Base-by-base conservation (phyloP, 2,888 invertebrate genomes). In the Nymphalis urticae region DNA sequence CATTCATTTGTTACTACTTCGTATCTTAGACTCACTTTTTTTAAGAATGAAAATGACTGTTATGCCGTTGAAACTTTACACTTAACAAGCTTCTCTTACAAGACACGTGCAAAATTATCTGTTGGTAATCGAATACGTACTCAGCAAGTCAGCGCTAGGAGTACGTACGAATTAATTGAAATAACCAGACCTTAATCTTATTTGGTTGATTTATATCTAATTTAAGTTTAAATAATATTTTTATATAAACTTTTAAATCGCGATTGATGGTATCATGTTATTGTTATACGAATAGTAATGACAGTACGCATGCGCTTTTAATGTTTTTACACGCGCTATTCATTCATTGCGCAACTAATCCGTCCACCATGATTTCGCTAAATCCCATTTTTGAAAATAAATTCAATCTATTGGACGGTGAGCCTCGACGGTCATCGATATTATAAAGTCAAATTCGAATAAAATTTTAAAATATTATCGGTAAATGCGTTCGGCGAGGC, bases 371-470 rank as follows among this genome's bases (percentile, higher is more conserved):
- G 79, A 80, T 80, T 77, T 68, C 73, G 74, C 78, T 78, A 76
- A 77, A 75, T 82, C 81, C 79, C 80, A 81, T 85, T 87, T 83
- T 80, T 80, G 85, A 86, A 86, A 88, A 89, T 87, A n/a, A n/a
- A 88, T 88, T 85, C 83, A 82, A 80, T 75, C 79, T 76, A 82
- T 79, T 79, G 79, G 83, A 82, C 79, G 77, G 79, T 78, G 81
- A 84, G 79, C 82, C 83, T 84, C 82, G 81, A 78, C 83, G 82
- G 83, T 76, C 79, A 84, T 82, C 81, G 77, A 80, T 81, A 90
- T 92, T 91, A 90, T 88, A 92, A 91, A 92, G 87, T 92, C 89
- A 90, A 91, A 92, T 92, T 85, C 69, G 82, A 83, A 88, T 88
- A 85, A 86, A 86, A 88, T 84, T 88, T 87, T 89, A 86, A 88